Base-by-base conservation (phyloP, 2,888 invertebrate species). In the Ichneumoninae sp. region DNA sequence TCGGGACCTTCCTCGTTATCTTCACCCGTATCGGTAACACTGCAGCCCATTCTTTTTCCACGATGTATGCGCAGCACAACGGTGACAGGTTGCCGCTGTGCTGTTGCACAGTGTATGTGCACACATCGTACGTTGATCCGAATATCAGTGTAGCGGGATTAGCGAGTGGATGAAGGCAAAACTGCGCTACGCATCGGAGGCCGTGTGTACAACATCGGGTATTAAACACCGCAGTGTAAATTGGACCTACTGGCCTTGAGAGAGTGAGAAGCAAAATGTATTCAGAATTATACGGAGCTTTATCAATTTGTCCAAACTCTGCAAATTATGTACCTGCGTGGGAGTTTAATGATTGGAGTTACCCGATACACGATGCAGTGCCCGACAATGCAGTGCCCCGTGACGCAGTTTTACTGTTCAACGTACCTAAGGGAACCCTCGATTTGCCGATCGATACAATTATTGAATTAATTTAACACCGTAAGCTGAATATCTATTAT, bases 21-120 rank as follows among this genome's bases (percentile, higher is more conserved):
- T 76, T 76, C 52, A 30, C 52, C 65, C 54, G 76, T 76, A 76
- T 76, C 76, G 16, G 52, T 66, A 66, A 65, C 75, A 65, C 54
- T 22, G 22, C 66, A 36, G 66, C 40, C 22, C 66, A 57, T 68
- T 54, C 36, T 76, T 62, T 26, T 50, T 26, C 47, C 13, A 7
- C 50, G 33, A 74, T 71, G 22, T 44, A 19, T 69, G 26, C 36
- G 36, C 36, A 33, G 36, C 5, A 19, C 10, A 19, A 70, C 57
- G 57, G 57, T 22, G 57, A 57, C 5, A 54, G 57, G 3, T 16
- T n/a, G 13, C 16, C n/a, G 22, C 16, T 33, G 30, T n/a, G 16
- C 33, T 33, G 33, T 33, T 33, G n/a, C 10, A 16, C 62, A 30
- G 30, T 60, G 57, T 16, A 60, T 60, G 5, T 30, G 30, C 30